Evolutionary conservation across 2,797 vertebrate genomes (phyloP).

Genomic region (Myripristis jacobus): DNA sequence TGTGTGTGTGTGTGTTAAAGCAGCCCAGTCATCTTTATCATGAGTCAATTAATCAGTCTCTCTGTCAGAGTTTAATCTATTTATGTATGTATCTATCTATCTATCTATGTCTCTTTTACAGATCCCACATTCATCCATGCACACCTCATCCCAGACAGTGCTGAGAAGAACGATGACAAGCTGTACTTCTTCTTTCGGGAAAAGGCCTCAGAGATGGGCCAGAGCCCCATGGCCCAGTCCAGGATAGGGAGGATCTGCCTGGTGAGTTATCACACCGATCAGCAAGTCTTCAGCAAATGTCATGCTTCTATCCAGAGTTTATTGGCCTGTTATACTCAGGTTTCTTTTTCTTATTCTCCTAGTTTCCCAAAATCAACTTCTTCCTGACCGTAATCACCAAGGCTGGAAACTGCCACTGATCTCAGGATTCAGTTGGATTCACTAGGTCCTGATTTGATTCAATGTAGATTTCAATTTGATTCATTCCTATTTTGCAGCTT

Average conservation of each 20-base stretch:
- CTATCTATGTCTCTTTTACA: constrained; percentile 60
- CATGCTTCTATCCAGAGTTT: constrained; percentile 42
- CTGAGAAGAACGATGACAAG: constrained; percentile 96
- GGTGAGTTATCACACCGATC: constrained; percentile 81
- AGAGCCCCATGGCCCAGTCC: constrained; percentile 94
- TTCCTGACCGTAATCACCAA: constrained; percentile 13
- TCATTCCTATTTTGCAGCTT: no score
- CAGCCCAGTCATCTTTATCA: neutral
- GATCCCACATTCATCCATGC: constrained; percentile 95
- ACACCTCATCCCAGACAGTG: constrained; percentile 97
- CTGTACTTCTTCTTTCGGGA: constrained; percentile 99
- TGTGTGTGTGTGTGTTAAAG: constrained; percentile 20
- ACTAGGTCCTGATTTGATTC: no score
- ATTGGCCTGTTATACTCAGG: constrained; percentile 41
- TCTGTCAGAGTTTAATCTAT: neutral
- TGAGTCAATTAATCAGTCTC: constrained; percentile 1
- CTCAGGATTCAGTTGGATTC: no score
- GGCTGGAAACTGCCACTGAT: no score
- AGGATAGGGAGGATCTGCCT: constrained; percentile 97
- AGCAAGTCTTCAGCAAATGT: constrained; percentile 28
- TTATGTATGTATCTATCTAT: neutral
- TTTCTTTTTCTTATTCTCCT: constrained; percentile 34
- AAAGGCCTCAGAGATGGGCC: constrained; percentile 91
- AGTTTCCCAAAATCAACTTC: constrained; percentile 23
- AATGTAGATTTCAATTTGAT: no score